Evolutionary conservation across 2,113 vertebrate genomes (phyloP).

Genomic region (Dasyurus viverrinus): DNA sequence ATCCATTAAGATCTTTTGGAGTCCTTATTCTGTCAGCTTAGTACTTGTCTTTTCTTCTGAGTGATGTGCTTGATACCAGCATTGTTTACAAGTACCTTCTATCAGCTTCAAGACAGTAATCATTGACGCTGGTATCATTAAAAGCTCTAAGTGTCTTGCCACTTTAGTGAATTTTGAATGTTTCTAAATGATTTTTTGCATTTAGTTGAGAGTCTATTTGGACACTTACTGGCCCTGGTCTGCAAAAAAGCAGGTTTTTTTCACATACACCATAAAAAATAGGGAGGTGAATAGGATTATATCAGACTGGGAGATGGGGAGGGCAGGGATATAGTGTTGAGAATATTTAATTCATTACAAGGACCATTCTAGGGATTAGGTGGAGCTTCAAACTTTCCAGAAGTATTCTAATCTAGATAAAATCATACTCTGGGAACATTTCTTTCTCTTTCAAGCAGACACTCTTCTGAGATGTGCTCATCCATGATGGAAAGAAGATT

Average conservation of each 20-base stretch:
- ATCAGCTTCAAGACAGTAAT: neutral
- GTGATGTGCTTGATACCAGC: neutral
- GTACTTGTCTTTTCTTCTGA: neutral
- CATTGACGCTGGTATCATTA: neutral
- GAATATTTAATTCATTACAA: neutral
- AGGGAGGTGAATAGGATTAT: neutral
- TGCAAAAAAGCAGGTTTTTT: neutral
- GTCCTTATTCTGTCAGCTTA: neutral
- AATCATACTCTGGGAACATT: neutral
- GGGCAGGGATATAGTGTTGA: neutral
- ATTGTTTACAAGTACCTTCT: neutral
- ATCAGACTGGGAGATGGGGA: neutral
- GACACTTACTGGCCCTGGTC: neutral
- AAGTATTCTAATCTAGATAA: neutral
- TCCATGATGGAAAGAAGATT: neutral
- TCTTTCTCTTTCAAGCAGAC: neutral
- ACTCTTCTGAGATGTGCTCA: neutral
- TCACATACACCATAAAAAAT: neutral
- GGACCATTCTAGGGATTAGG: neutral
- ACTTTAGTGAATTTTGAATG: neutral
- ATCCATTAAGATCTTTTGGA: neutral
- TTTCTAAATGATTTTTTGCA: neutral
- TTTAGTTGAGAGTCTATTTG: neutral
- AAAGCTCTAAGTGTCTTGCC: neutral
- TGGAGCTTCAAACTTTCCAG: neutral